Conservation (phyloP, 2,888 invertebrate genomes). For the Chrysodeixis includens region DNA sequence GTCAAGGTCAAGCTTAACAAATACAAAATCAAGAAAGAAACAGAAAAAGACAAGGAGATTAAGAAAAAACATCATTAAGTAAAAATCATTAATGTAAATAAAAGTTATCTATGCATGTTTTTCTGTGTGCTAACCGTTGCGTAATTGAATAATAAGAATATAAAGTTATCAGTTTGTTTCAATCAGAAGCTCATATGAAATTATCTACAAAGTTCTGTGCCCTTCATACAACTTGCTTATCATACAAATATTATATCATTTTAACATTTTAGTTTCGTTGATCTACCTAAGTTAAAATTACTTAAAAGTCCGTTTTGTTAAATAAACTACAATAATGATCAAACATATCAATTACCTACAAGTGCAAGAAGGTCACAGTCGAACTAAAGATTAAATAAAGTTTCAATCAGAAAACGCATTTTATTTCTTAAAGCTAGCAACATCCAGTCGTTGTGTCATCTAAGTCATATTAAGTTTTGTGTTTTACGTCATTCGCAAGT, state of each 20-base stretch:
- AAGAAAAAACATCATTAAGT: slow-evolving; percentile 39
- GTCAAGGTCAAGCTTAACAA: slow-evolving; percentile 80
- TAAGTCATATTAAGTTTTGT: slow-evolving; percentile 40
- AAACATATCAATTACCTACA: too few relatives aligned
- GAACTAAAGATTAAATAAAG: not conserved
- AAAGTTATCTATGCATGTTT: slow-evolving; percentile 17
- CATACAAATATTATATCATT: too few relatives aligned
- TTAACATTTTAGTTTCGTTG: too few relatives aligned
- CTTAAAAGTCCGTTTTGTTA: too few relatives aligned
- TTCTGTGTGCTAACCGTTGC: slow-evolving; percentile 6
- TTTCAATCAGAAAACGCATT: not conserved
- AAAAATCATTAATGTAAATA: not conserved
- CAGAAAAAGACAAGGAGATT: slow-evolving; percentile 41
- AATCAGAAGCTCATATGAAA: too few relatives aligned
- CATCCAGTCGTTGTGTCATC: slow-evolving; percentile 46
- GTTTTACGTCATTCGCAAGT: slow-evolving; percentile 58
- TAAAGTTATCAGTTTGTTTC: too few relatives aligned
- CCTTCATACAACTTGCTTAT: too few relatives aligned
- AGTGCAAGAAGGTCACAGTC: not conserved
- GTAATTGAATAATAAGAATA: not conserved
- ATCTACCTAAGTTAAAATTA: too few relatives aligned
- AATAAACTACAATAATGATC: too few relatives aligned
- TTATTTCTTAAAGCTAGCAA: slow-evolving; percentile 34
- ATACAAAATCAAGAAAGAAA: slow-evolving; percentile 64
- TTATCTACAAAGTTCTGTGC: too few relatives aligned